phyloP scores from a whole-genome alignment of 2,797 vertebrate genomes.

The Danio choprae region DNA sequence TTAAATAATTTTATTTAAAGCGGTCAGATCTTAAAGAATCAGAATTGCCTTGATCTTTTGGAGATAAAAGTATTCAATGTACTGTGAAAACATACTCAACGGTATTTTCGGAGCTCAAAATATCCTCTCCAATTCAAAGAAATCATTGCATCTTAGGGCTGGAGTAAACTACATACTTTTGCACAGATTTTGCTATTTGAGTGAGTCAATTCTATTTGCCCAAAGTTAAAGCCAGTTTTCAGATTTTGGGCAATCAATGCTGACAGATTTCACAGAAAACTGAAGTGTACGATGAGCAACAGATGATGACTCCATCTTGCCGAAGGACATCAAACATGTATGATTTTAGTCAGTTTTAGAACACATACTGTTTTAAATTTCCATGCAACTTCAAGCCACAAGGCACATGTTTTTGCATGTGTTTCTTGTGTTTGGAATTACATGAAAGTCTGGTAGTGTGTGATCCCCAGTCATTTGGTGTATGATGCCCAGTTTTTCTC shows the following conservation, averaged over 20 bases:
- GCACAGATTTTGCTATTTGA: neutral
- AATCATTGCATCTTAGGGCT: neutral
- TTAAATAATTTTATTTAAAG: conserved; percentile 9
- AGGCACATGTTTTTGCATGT: neutral
- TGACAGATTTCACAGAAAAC: conserved; percentile 9
- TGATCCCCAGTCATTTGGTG: neutral
- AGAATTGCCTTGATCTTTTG: conserved; percentile 7
- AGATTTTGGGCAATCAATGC: neutral
- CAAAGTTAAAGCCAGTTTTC: neutral
- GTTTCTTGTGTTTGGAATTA: neutral
- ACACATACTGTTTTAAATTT: neutral
- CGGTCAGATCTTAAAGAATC: conserved; percentile 21
- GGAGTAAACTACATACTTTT: neutral
- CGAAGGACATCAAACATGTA: neutral
- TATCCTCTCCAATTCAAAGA: neutral
- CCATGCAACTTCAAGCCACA: neutral
- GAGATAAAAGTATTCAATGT: conserved; percentile 16
- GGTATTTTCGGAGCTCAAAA: conserved; percentile 12
- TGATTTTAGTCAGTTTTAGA: neutral
- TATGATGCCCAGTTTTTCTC: neutral
- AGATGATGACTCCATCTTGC: neutral
- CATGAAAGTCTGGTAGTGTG: too few relatives aligned
- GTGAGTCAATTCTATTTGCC: neutral
- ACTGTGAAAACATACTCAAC: conserved; percentile 21
- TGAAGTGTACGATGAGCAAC: neutral